A percentile compares a stretch with the other conserved stretches of the same genome.
Evolutionary conservation across 2,113 vertebrate genomes (phyloP).

Genomic region (Pluvialis apricaria): DNA sequence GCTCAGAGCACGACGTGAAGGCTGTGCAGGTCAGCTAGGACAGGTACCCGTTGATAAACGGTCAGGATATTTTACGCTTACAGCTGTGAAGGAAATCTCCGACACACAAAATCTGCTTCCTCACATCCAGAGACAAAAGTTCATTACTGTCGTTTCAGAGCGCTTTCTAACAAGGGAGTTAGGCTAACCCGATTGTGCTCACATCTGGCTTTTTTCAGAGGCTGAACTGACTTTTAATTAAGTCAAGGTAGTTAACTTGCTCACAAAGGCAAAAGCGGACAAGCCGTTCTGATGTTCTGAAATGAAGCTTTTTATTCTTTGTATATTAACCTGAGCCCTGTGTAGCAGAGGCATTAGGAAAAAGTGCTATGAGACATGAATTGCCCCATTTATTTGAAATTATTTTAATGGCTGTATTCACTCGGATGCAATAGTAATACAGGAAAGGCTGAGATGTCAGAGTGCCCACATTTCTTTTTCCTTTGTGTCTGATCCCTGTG

Average conservation of each 20-base stretch:
- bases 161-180: not conserved
- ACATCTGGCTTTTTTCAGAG: not conserved
- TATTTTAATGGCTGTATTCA: not conserved
- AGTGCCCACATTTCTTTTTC: not conserved
- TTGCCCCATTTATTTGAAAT: not conserved
- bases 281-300: not conserved
- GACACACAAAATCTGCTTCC: not conserved
- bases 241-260: not conserved
- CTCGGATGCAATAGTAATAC: not conserved
- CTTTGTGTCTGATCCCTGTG: not conserved
- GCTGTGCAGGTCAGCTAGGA: not conserved
- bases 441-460: not conserved
- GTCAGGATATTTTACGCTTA: not conserved
- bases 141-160: not conserved
- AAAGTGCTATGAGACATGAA: not conserved
- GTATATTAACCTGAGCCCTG: not conserved
- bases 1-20: not conserved
- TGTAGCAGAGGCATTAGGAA: not conserved
- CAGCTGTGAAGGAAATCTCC: not conserved
- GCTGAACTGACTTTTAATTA: not conserved
- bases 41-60: fast-evolving
- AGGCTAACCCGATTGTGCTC: not conserved
- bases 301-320: not conserved
- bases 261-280: not conserved
- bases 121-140: not conserved